phyloP scores from a whole-genome alignment of 2,888 invertebrate species.

The Scaptomyza parva region DNA sequence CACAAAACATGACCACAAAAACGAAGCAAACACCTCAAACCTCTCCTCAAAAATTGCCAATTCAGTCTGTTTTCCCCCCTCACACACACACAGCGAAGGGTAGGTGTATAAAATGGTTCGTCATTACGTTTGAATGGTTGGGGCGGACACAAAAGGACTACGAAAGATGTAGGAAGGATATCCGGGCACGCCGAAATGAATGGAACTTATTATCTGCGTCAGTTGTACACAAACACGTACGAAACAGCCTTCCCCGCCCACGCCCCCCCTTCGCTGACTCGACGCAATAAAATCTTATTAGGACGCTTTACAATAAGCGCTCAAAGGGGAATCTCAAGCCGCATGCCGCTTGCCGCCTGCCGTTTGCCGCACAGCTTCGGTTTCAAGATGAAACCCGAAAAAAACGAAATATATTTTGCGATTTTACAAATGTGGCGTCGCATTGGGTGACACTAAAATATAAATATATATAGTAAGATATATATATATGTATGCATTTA shows the following conservation, averaged over 20 bases:
- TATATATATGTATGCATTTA: background rate
- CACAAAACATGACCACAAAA: conserved; percentile 53
- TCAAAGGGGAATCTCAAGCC: conserved; percentile 49
- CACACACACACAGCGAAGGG: conserved; percentile 20
- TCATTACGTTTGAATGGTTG: conserved; percentile 41
- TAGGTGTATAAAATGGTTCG: conserved; percentile 45
- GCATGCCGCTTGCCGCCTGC: background rate
- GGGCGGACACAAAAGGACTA: conserved; percentile 24
- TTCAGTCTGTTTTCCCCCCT: background rate
- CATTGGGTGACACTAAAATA: conserved; percentile 15
- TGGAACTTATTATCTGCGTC: conserved; percentile 76
- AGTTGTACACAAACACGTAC: conserved; percentile 74
- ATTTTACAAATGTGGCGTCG: conserved; percentile 52
- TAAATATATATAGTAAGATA: conserved; percentile 47
- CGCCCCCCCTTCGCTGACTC: conserved; percentile 68
- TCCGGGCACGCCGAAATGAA: conserved; percentile 23
- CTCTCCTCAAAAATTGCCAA: conserved; percentile 39
- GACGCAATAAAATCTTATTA: conserved; percentile 81
- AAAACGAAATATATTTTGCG: conserved; percentile 8
- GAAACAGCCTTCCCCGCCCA: conserved; percentile 18
- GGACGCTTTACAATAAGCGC: conserved; percentile 69
- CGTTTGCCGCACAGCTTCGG: conserved; percentile 4
- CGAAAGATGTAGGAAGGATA: conserved; percentile 27
- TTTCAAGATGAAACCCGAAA: conserved; percentile 15
- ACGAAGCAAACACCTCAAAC: too few species aligned